Evolutionary conservation across 64 coral and sea anemone genomes (phyloP).

Genomic region (Stichodactyla mertensii): DNA sequence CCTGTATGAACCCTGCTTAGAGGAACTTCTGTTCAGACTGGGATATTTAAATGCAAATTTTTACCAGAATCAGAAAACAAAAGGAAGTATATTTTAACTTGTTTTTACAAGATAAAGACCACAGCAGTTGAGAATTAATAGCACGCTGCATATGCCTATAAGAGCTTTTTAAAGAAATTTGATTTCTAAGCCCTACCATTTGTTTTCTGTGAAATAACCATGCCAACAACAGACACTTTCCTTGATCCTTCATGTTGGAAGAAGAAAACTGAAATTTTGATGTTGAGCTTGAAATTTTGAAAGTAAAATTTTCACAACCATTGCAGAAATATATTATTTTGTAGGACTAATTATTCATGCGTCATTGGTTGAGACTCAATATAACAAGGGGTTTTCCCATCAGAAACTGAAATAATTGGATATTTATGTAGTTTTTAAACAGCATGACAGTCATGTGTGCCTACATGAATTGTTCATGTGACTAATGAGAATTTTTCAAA

Average conservation of each 20-base stretch:
- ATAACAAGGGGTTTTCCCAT: not conserved
- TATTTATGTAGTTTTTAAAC: not conserved
- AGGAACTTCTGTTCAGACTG: no score
- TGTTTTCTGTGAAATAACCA: not conserved
- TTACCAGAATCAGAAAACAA: no score
- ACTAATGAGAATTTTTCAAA: not conserved
- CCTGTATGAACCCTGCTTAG: no score
- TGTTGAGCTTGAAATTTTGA: not conserved
- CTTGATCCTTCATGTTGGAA: not conserved
- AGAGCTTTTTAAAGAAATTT: no score
- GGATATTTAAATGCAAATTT: no score
- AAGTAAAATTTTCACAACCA: not conserved
- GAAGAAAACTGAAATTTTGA: not conserved
- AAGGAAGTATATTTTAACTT: no score
- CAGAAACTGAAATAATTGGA: constrained; percentile 2
- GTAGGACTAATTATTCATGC: not conserved
- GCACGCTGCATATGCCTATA: no score
- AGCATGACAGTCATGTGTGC: constrained; percentile 4
- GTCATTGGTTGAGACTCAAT: not conserved
- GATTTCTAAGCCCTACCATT: not conserved
- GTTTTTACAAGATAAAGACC: no score
- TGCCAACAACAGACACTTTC: not conserved
- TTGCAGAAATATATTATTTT: not conserved
- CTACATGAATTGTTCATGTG: not conserved
- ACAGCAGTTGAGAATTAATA: no score